phyloP scores from a whole-genome alignment of 2,113 vertebrate species.

The Petroica traversi region DNA sequence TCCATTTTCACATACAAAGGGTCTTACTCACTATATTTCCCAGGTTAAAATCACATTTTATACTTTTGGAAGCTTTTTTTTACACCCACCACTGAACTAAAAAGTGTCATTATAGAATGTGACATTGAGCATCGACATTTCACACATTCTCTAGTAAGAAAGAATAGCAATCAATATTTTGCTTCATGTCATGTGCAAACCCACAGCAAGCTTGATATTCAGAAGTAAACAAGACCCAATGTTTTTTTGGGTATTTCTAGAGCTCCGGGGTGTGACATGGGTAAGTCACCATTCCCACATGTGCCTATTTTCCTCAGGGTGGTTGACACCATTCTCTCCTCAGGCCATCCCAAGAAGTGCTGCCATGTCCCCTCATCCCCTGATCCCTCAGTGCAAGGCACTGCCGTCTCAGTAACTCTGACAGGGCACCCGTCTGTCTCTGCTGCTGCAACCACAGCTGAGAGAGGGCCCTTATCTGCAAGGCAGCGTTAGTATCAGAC shows the following conservation, averaged over 20 bases:
- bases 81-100: neutral
- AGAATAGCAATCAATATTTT: neutral
- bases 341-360: neutral
- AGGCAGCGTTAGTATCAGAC: neutral
- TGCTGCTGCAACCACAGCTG: neutral
- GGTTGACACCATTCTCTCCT: neutral
- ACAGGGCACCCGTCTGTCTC: neutral
- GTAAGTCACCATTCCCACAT: accelerated
- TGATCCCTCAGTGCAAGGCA: neutral
- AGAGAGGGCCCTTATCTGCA: neutral
- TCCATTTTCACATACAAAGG: neutral
- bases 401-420: neutral
- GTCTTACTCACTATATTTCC: neutral
- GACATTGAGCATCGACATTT: neutral
- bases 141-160: neutral
- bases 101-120: neutral
- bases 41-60: neutral
- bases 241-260: neutral
- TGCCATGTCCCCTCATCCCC: neutral
- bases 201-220: neutral
- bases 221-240: neutral
- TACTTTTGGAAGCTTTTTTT: neutral
- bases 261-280: neutral
- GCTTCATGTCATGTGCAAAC: neutral
- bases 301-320: neutral